phyloP scores from a whole-genome alignment of 2,888 invertebrate genomes.

The Polia nebulosa region DNA sequence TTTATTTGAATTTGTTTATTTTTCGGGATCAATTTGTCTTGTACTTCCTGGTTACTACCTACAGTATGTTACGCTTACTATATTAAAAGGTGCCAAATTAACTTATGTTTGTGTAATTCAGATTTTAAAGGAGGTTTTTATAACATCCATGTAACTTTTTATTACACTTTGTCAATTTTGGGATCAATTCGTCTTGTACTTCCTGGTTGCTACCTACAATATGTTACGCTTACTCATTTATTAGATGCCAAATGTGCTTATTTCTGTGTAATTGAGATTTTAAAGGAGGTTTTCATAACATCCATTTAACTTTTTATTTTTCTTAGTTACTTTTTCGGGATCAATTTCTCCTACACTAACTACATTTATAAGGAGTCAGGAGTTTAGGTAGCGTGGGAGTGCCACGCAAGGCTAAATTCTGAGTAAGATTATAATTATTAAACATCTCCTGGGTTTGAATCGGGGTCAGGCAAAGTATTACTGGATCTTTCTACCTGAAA shows the following conservation, averaged over 20 bases:
- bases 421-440: too few relatives aligned
- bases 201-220: background rate
- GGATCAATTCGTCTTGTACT: background rate
- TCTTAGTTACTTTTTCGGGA: background rate
- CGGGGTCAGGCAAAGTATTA: too few relatives aligned
- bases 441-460: too few relatives aligned
- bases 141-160: background rate
- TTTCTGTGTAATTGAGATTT: background rate
- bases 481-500: too few relatives aligned
- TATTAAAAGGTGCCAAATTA: conserved; percentile 24
- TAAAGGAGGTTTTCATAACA: background rate
- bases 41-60: too few relatives aligned
- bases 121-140: background rate
- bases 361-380: too few relatives aligned
- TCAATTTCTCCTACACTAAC: background rate
- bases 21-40: background rate
- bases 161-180: background rate
- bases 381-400: too few relatives aligned
- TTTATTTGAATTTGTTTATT: background rate
- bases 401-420: too few relatives aligned
- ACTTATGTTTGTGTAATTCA: background rate
- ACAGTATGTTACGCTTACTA: too few relatives aligned
- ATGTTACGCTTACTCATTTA: too few relatives aligned
- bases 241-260: conserved; percentile 17
- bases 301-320: background rate